Evolutionary conservation across 2,797 vertebrate genomes (phyloP).

Genomic region (Carduelis carduelis): DNA sequence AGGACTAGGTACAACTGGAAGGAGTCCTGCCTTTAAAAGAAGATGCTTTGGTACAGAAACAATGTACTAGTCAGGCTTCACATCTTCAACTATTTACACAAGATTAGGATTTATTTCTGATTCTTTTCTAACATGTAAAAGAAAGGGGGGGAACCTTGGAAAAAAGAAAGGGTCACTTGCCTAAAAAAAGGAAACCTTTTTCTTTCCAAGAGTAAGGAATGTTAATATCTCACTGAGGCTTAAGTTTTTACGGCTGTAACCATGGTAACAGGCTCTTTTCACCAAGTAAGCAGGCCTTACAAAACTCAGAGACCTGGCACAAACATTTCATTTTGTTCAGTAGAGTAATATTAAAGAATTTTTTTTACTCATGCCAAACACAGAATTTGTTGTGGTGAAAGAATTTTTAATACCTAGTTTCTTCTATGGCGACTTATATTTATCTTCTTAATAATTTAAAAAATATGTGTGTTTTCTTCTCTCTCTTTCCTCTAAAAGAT

Average conservation of each 20-base stretch:
- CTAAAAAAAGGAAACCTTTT: slow-evolving; percentile 68
- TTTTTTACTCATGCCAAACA: slow-evolving; percentile 58
- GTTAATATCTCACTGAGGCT: slow-evolving; percentile 67
- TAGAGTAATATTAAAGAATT: slow-evolving; percentile 64
- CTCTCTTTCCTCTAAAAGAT: neutral
- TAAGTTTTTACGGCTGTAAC: slow-evolving; percentile 70
- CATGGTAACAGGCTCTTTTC: slow-evolving; percentile 69
- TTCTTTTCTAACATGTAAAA: slow-evolving; percentile 61
- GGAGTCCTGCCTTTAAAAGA: slow-evolving; percentile 61
- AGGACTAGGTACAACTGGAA: slow-evolving; percentile 61
- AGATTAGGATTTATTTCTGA: slow-evolving; percentile 68
- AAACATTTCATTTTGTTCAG: slow-evolving; percentile 71
- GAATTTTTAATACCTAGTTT: slow-evolving; percentile 27
- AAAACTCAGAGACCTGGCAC: slow-evolving; percentile 66
- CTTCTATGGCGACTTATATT: neutral
- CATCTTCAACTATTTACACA: slow-evolving; percentile 67
- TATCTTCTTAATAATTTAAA: neutral
- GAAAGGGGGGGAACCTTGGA: slow-evolving; percentile 28
- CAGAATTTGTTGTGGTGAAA: slow-evolving; percentile 51
- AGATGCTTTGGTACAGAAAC: slow-evolving; percentile 64
- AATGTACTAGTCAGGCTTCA: slow-evolving; percentile 64
- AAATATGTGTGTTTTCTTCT: neutral
- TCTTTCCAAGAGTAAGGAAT: slow-evolving; percentile 73
- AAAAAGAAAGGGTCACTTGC: slow-evolving; percentile 63
- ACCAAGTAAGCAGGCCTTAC: slow-evolving; percentile 67